Base-by-base conservation (phyloP, 2,888 invertebrate species). In the Euclidia mi region DNA sequence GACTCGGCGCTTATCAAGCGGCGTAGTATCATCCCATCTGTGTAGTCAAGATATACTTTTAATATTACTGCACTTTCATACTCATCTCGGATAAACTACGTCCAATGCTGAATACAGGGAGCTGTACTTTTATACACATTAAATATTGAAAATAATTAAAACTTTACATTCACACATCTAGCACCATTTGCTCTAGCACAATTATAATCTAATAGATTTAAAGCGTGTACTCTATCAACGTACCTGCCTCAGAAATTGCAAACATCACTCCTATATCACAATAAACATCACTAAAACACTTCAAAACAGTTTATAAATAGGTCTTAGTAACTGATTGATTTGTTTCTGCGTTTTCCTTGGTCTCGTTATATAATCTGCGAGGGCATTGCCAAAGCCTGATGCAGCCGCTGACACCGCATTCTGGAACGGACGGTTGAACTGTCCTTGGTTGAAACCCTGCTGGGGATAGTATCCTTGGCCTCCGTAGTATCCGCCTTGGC, bases 381-480 rank as follows among this genome's bases (percentile, higher is more conserved):
- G 80, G 1, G 94, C 95, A 3, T 91, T 85, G 28, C 95, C 95
- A 7, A 95, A 85, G n/a, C 94, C 94, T 46, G 95, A 94, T 0
- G 95, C 94, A 6, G 95, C 93, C 0, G 92, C 86, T 0, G 91
- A 87, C 1, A 92, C 84, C 0, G 82, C 88, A 38, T 81, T 84
- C 58, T 89, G 89, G 32, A 92, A 74, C 49, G 94, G 93, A 2
- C 90, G 73, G 55, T 85, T 81, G 29, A 56, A 57, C 40, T 64
- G 66, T 12, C 65, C 68, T 3, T 53, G 56, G 34, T 70, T 71
- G 37, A 56, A 71, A 3, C 63, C 65, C 3, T 53, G 58, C 52
- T 71, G 74, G n/a, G n/a, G n/a, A n/a, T n/a, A n/a, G n/a, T n/a
- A 61, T 38, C 65, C 70, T 50, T 70, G 51, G 10, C 65, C 67